Evolutionary conservation across 2,797 vertebrate species (phyloP), one percentile per base, ranked within the genome.

Genomic region (Girardinus metallicus): DNA sequence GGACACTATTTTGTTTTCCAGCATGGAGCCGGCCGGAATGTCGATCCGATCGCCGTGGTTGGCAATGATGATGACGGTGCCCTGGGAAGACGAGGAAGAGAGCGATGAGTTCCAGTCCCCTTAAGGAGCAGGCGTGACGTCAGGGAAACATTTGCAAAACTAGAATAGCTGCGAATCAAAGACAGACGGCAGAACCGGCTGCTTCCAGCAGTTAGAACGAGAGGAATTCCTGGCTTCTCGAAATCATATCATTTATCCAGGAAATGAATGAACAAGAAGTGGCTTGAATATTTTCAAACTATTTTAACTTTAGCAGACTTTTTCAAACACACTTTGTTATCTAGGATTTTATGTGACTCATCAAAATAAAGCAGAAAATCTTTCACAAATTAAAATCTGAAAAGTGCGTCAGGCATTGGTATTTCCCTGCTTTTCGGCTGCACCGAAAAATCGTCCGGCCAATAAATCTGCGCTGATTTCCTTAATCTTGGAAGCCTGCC

Each of bases 1-100:
- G 7, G 98, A 99, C 11, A 99, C 98, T 0, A 99, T 99, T 93
- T 99, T 99, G 95, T 99, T 99, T 91, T 99, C 98, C 89, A 99
- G 94, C 90, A 98, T 94, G 64, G 98, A 97, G 83, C 98, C 98
- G 12, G 98, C 97, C 0, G 97, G 98, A 88, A 99, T 99, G 88
- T 99, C 98, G 55, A 99, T 99, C 85, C 97, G 95, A 94, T 99
- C 98, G 0, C 98, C 98, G 0, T 99, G 98, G 89, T 99, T 99
- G 84, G 98, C 98, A 41, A 99, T 99, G 92, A 99, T 99, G 95
- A 99, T 99, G 87, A 99, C 99, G 0, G 99, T 99, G 92, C 99
- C 98, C 99, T 99, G 91, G 5, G 62, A 78, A 53, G 80, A 86
- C 31, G 80, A 80, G 60, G 21, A 68, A 41, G 36, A 68, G 75